These are phyloP conservation scores for Channa striata DNA, from an alignment of 2,797 vertebrate genomes.

Conservation along the genomic window DNA sequence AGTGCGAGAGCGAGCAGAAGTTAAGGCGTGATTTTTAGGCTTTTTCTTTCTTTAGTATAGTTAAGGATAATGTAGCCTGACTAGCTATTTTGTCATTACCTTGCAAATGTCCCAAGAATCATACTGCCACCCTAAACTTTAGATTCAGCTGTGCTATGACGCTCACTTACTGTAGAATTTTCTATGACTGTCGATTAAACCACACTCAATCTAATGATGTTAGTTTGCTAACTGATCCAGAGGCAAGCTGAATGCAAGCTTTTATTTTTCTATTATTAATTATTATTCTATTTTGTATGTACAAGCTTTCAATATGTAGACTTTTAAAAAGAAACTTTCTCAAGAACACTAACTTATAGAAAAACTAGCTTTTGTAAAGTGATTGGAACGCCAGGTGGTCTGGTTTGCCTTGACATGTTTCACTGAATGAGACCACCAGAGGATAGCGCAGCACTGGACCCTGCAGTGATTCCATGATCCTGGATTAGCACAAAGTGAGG, in stretches of 20 bases:
- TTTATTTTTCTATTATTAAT: slow-evolving; percentile 79
- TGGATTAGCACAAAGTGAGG: slow-evolving; percentile 59
- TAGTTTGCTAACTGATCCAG: slow-evolving; percentile 50
- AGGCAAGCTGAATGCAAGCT: slow-evolving; percentile 61
- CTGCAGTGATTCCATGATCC: slow-evolving; percentile 57
- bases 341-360: slow-evolving; percentile 58
- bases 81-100: slow-evolving; percentile 36
- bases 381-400: slow-evolving; percentile 8
- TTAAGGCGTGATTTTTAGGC: slow-evolving; percentile 16
- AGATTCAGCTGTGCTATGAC: slow-evolving; percentile 36
- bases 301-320: slow-evolving; percentile 72
- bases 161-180: slow-evolving; percentile 33
- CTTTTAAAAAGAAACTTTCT: slow-evolving; percentile 63
- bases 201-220: slow-evolving; percentile 16
- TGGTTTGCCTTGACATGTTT: slow-evolving; percentile 29
- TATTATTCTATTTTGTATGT: slow-evolving; percentile 59
- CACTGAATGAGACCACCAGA: slow-evolving; percentile 26
- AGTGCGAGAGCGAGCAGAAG: slow-evolving; percentile 12
- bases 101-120: slow-evolving; percentile 35
- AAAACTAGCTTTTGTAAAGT: slow-evolving; percentile 52
- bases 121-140: slow-evolving; percentile 23
- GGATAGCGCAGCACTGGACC: slow-evolving; percentile 43
- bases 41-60: slow-evolving; percentile 19
- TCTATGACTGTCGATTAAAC: slow-evolving; percentile 27
- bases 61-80: slow-evolving; percentile 36